Evolutionary conservation across 1,140 invertebrate species (phyloP).

Genomic region (Meloidogyne chitwoodi): DNA sequence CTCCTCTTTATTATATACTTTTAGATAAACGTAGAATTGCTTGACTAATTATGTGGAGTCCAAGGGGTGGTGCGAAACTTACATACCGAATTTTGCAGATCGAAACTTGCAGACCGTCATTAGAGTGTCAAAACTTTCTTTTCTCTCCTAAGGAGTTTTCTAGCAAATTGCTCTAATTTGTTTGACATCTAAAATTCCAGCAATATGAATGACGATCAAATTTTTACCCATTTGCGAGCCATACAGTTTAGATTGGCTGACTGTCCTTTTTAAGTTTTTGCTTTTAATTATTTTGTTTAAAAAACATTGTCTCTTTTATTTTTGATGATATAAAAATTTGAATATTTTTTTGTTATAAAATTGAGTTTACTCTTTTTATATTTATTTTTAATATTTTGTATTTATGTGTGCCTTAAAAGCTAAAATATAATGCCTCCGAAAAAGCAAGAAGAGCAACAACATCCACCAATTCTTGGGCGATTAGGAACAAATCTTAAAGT

Average conservation of each 20-base stretch:
- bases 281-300: conserved; percentile 6
- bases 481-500: conserved; percentile 95
- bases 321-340: not conserved
- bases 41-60: conserved; percentile 55
- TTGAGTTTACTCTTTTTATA: not conserved
- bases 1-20: too few species aligned
- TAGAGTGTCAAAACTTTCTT: too few species aligned
- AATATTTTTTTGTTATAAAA: not conserved
- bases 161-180: too few species aligned
- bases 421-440: conserved; percentile 79
- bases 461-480: conserved; percentile 82
- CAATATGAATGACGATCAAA: too few species aligned
- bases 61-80: too few species aligned
- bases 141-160: too few species aligned
- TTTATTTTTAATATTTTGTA: conserved; percentile 3
- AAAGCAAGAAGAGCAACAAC: conserved; percentile 76
- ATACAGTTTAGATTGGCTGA: too few species aligned
- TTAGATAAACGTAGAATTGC: conserved; percentile 51
- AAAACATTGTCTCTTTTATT: not conserved
- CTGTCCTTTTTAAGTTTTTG: not conserved
- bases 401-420: not conserved
- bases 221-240: too few species aligned
- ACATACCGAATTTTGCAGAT: too few species aligned
- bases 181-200: too few species aligned
- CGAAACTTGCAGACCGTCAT: too few species aligned